Conservation (phyloP, 2,797 vertebrate genomes). For the Denticeps clupeoides region DNA sequence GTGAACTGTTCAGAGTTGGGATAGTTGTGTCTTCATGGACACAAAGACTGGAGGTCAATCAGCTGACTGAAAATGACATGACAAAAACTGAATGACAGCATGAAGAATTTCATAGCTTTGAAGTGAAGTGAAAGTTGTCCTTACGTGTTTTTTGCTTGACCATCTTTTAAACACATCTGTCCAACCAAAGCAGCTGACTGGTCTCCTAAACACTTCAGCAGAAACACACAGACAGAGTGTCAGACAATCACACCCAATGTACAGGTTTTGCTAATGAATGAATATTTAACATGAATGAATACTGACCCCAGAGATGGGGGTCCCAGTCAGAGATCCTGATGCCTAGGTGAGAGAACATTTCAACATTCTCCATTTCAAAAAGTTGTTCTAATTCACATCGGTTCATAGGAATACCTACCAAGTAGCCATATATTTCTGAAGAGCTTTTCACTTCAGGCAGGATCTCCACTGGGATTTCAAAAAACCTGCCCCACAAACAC, state of each 20-base stretch:
- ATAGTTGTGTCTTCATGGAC: no score
- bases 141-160: conserved; percentile 92
- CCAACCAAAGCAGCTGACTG: conserved; percentile 87
- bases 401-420: conserved; percentile 55
- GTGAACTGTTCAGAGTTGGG: no score
- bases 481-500: conserved; percentile 62
- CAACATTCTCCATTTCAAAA: no score
- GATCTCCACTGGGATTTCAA: conserved; percentile 81
- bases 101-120: no score
- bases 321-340: conserved; percentile 68
- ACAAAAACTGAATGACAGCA: no score
- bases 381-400: no score
- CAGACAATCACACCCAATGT: neutral
- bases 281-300: neutral
- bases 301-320: conserved; percentile 90
- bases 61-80: no score
- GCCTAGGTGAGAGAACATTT: conserved; percentile 58
- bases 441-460: conserved; percentile 79
- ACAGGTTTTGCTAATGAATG: neutral
- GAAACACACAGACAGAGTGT: neutral
- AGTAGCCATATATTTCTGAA: conserved; percentile 81
- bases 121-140: no score
- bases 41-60: no score
- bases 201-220: conserved; percentile 80
- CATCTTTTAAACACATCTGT: conserved; percentile 84